A percentile compares a stretch with the other conserved stretches of the same genome.
Conservation (phyloP, 2,797 vertebrate species). For the Anabacerthia variegaticeps region DNA sequence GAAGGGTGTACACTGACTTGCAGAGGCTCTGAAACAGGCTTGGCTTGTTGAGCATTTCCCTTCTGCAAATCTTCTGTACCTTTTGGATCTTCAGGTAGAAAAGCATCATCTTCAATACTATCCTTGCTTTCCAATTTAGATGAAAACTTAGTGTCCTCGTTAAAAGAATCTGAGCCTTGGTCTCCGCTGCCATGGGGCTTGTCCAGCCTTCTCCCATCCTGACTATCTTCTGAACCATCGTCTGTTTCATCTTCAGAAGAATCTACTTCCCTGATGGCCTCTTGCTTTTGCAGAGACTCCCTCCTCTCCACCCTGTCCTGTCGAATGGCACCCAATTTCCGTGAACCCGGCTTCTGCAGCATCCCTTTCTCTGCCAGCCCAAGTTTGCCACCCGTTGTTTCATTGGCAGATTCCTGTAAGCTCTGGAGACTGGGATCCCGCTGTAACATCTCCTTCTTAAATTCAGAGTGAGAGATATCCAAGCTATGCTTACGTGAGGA, state of each 20-base stretch:
- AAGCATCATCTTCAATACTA: conserved; percentile 72
- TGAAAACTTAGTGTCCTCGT: conserved; percentile 64
- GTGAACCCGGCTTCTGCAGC: conserved; percentile 83
- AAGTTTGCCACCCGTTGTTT: conserved; percentile 78
- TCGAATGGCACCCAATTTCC: conserved; percentile 86
- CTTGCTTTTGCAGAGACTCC: conserved; percentile 94
- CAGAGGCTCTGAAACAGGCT: background rate
- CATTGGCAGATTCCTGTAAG: conserved; percentile 85
- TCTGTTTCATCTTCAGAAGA: conserved; percentile 94
- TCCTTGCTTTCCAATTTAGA: conserved; percentile 70
- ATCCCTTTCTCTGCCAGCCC: conserved; percentile 85
- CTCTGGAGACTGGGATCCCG: conserved; percentile 87
- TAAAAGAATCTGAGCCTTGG: conserved; percentile 63
- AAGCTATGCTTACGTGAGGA: conserved; percentile 89
- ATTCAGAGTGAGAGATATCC: conserved; percentile 89
- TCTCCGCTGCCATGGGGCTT: conserved; percentile 39
- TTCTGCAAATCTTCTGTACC: conserved; percentile 46
- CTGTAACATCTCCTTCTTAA: conserved; percentile 94
- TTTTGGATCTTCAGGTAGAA: conserved; percentile 68
- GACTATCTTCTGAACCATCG: conserved; percentile 91
- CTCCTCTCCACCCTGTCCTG: conserved; percentile 92
- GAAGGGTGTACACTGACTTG: background rate
- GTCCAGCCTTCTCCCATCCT: conserved; percentile 79
- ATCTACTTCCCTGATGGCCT: conserved; percentile 95
- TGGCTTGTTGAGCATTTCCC: background rate